Evolutionary conservation across 1,140 invertebrate species (phyloP).

Genomic region (Capitella teleta): DNA sequence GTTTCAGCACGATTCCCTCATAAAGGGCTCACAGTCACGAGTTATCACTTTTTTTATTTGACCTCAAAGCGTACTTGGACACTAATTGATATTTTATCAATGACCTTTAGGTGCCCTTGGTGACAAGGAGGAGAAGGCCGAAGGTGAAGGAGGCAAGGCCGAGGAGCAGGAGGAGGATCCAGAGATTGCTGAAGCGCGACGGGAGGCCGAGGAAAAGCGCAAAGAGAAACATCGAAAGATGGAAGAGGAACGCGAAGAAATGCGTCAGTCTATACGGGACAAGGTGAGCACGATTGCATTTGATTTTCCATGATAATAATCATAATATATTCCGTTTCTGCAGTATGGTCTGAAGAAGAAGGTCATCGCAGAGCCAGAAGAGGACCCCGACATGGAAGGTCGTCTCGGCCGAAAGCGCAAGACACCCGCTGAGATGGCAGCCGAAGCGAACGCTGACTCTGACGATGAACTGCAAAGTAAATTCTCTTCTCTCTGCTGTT

Average conservation of each 20-base stretch:
- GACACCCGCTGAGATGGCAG: conserved; percentile 88
- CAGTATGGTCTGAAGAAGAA: conserved; percentile 98
- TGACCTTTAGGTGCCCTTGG: conserved; percentile 7
- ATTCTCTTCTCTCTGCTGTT: conserved; percentile 40
- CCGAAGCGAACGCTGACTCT: conserved; percentile 84
- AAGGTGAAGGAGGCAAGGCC: conserved; percentile 68
- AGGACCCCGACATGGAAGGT: conserved; percentile 55
- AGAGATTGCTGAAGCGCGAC: conserved; percentile 78
- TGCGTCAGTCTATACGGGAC: conserved; percentile 94
- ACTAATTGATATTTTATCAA: too few relatives aligned
- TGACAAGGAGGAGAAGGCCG: conserved; percentile 41
- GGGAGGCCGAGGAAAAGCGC: conserved; percentile 75
- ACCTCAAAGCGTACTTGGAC: too few relatives aligned
- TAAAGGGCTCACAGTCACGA: neutral
- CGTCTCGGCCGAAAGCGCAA: conserved; percentile 77
- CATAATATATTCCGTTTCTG: conserved; percentile 27
- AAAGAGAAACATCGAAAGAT: conserved; percentile 97
- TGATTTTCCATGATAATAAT: neutral
- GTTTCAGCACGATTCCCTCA: neutral
- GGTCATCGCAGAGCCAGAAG: conserved; percentile 63
- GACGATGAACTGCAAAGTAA: conserved; percentile 82
- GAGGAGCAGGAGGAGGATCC: conserved; percentile 90
- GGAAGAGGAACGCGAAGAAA: conserved; percentile 95
- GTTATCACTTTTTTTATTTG: too few relatives aligned
- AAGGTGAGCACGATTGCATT: conserved; percentile 59